Conservation (phyloP, 2,797 vertebrate species). For the Bradypodion ventrale region DNA sequence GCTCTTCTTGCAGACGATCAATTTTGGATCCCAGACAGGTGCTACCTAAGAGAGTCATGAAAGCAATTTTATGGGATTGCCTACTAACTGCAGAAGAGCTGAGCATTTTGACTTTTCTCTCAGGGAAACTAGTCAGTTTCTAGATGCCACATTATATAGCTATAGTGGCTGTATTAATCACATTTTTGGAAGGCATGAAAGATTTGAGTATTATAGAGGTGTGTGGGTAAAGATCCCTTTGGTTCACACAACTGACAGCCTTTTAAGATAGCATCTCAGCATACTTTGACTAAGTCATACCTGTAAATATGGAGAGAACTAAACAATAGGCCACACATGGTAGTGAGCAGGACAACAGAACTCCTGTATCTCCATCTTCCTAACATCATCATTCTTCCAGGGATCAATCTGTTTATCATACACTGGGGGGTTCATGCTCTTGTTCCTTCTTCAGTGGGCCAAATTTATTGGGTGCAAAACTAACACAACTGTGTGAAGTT, state of each 20-base stretch:
- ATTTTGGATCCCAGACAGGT: too few relatives aligned
- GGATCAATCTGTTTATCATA: not conserved
- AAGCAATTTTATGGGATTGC: not conserved
- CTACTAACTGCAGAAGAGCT: not conserved
- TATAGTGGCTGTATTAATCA: not conserved
- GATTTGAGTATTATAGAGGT: not conserved
- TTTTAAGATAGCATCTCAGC: too few relatives aligned
- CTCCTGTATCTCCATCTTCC: too few relatives aligned
- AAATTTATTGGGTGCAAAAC: not conserved
- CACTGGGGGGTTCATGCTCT: not conserved
- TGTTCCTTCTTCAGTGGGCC: not conserved
- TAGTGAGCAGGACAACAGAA: not conserved
- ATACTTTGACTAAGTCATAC: not conserved
- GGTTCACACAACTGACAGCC: too few relatives aligned
- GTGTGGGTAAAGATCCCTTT: too few relatives aligned
- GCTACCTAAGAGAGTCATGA: not conserved
- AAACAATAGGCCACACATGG: not conserved
- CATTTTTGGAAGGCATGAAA: not conserved
- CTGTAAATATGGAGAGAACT: not conserved
- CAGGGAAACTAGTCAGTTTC: too few relatives aligned
- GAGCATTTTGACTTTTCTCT: not conserved
- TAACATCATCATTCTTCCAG: not conserved
- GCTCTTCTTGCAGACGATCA: too few relatives aligned
- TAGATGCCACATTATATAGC: too few relatives aligned
- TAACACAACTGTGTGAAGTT: not conserved